These are phyloP conservation scores for Sebastes schlegelii DNA, from an alignment of 2,113 vertebrate species.

Conservation along the genomic window DNA sequence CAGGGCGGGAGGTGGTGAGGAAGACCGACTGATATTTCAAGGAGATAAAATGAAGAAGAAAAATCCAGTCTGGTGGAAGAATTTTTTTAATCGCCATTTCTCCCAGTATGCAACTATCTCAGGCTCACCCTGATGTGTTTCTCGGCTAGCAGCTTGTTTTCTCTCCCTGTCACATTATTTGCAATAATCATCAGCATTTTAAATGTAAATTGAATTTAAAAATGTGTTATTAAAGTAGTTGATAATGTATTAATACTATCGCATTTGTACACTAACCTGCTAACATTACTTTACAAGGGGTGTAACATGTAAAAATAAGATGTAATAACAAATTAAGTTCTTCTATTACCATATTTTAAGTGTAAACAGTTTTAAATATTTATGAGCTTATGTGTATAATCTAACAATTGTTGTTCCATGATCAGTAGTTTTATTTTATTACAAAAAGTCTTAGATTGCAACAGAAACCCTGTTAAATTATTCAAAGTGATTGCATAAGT, in stretches of 20 bases:
- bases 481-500: background rate
- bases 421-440: background rate
- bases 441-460: background rate
- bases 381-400: background rate
- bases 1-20: conserved; percentile 23
- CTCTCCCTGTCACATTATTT: background rate
- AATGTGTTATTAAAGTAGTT: background rate
- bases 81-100: background rate
- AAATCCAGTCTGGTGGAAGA: background rate
- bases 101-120: background rate
- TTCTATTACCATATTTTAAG: background rate
- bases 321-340: background rate
- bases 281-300: background rate
- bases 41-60: background rate
- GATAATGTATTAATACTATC: background rate
- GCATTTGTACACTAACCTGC: background rate
- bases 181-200: background rate
- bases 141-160: background rate
- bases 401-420: background rate
- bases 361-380: background rate
- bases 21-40: conserved; percentile 12
- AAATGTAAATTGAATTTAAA: background rate
- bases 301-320: background rate
- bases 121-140: background rate
- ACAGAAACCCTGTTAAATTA: background rate